Percentiles rank a stretch among this genome's conserved stretches.
Conservation (phyloP, 2,113 vertebrate species). For the Hippocampus zosterae region DNA sequence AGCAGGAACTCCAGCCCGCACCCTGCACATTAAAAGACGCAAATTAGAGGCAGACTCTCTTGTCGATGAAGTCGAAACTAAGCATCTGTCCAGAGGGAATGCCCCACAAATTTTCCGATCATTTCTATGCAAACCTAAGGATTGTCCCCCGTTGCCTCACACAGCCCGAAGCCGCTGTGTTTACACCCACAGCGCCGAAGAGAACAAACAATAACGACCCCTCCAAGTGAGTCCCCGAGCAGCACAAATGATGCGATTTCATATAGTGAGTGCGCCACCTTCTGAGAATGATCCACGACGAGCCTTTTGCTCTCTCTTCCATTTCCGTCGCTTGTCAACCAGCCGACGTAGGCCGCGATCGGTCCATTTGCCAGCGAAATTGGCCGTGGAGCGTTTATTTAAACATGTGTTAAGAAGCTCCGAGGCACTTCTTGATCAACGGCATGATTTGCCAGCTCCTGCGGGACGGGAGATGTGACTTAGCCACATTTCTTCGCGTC, state of each 20-base stretch:
- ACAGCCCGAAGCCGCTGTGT: conserved; percentile 8
- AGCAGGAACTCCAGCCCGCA: conserved; percentile 87
- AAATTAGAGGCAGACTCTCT: conserved; percentile 9
- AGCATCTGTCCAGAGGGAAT: conserved; percentile 1
- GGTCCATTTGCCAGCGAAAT: conserved; percentile 46
- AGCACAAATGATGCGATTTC: conserved; percentile 26
- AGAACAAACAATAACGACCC: conserved; percentile 48
- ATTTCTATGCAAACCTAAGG: background rate
- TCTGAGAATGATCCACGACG: conserved; percentile 27
- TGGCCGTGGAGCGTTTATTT: conserved; percentile 54
- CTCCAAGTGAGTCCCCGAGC: conserved; percentile 30
- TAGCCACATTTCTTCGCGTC: conserved; percentile 49
- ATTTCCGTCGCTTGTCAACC: conserved; percentile 22
- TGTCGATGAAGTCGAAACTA: background rate
- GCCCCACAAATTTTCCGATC: background rate
- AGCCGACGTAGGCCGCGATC: background rate
- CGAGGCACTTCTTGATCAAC: conserved; percentile 44
- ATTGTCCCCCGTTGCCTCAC: background rate
- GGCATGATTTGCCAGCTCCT: conserved; percentile 51
- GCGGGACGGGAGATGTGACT: conserved; percentile 44
- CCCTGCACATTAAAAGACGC: conserved; percentile 65
- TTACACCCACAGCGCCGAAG: conserved; percentile 22
- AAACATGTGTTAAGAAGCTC: conserved; percentile 59
- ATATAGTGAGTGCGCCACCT: conserved; percentile 26
- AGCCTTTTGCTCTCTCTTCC: conserved; percentile 25